Evolutionary conservation across 2,888 invertebrate genomes (phyloP).

Genomic region (Metallyticus violacea): DNA sequence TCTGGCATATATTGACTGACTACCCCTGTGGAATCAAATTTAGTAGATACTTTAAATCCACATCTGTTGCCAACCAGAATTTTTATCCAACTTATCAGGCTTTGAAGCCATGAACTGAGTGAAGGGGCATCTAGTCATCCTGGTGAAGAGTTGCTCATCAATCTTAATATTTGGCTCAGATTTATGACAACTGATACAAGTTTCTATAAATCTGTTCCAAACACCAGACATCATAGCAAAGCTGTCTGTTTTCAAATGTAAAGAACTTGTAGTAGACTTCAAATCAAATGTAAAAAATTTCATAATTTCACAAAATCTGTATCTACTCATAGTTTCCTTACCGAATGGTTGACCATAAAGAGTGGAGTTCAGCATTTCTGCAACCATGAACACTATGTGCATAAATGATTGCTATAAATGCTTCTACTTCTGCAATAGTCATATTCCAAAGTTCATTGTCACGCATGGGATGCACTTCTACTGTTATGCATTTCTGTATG

Average conservation of each 20-base stretch:
- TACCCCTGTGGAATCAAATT: no score
- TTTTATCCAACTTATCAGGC: background rate
- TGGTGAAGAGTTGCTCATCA: background rate
- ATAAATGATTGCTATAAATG: no score
- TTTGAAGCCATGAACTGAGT: background rate
- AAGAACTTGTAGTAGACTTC: background rate
- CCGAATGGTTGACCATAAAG: background rate
- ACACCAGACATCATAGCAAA: background rate
- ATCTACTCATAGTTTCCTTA: background rate
- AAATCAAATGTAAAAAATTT: background rate
- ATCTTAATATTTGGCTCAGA: background rate
- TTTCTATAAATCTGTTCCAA: background rate
- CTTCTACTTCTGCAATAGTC: no score
- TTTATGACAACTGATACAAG: background rate
- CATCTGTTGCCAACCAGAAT: background rate
- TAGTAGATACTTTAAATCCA: background rate
- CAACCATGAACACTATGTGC: no score
- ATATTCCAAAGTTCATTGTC: no score
- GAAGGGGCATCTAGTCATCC: background rate
- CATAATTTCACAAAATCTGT: background rate
- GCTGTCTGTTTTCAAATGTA: background rate
- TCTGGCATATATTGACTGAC: no score
- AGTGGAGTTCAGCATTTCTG: background rate
- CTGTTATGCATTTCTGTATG: no score
- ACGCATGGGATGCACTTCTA: no score